A percentile compares a stretch with the other conserved stretches of the same genome.
Conservation (phyloP, 1,140 invertebrate species). For the Macrosteles quadrilineatus region DNA sequence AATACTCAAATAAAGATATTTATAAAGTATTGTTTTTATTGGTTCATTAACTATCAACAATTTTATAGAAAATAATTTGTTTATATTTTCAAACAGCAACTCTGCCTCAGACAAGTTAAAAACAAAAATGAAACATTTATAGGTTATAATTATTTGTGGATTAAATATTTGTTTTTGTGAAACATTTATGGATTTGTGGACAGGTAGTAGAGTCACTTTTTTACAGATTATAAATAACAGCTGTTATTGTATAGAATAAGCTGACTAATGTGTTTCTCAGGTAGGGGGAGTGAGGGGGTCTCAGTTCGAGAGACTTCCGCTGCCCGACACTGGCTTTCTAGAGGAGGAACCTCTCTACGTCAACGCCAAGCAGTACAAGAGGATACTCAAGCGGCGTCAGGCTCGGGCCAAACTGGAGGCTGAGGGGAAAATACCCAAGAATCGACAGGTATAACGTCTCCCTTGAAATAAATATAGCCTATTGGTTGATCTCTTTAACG, state of each 20-base stretch:
- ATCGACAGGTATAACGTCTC: constrained; percentile 70
- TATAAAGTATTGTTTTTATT: no score
- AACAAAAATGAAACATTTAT: no score
- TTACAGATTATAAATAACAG: neutral
- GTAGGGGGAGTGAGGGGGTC: constrained; percentile 31
- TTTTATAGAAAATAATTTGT: no score
- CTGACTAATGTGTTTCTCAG: constrained; percentile 21
- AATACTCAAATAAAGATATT: no score
- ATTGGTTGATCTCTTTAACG: no score
- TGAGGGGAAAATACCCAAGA: constrained; percentile 94
- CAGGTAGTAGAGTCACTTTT: neutral
- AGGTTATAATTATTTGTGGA: no score
- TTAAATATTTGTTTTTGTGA: no score
- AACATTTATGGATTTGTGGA: no score
- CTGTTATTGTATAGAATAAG: neutral
- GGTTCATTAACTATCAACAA: no score
- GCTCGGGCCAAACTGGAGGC: constrained; percentile 90
- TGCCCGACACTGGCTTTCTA: constrained; percentile 66
- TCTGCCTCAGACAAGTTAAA: no score
- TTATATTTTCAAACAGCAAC: no score
- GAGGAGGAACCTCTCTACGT: constrained; percentile 96
- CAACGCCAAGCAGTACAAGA: constrained; percentile 97
- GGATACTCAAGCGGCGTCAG: constrained; percentile 87
- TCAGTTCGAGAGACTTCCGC: constrained; percentile 65
- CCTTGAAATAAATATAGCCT: no score